Percentiles rank a stretch among this genome's conserved stretches.
These are phyloP conservation scores for Polyergus mexicanus DNA, from an alignment of 1,140 invertebrate species.

Conservation along the genomic window DNA sequence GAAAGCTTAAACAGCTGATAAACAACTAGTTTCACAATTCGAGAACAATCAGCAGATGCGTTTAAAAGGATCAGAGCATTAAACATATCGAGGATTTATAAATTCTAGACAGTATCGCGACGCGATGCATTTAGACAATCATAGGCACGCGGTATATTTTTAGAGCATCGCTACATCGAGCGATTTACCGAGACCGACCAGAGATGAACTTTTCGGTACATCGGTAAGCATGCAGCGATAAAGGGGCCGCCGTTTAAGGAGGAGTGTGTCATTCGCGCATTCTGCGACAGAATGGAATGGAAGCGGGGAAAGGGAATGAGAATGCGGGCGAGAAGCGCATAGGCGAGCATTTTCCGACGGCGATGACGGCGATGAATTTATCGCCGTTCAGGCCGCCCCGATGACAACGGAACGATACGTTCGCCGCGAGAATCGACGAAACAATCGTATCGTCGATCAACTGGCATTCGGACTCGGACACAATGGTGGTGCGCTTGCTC, in stretches of 20 bases:
- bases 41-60: neutral
- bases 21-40: neutral
- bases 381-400: neutral
- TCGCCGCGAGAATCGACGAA: slow-evolving; percentile 25
- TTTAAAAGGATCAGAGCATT: neutral
- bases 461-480: slow-evolving; percentile 36
- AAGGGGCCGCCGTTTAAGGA: neutral
- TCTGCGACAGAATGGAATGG: neutral
- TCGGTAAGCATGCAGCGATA: slow-evolving; percentile 64
- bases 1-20: slow-evolving; percentile 10
- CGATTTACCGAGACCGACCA: slow-evolving; percentile 76
- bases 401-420: neutral
- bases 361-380: neutral
- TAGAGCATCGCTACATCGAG: slow-evolving; percentile 73
- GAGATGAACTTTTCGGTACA: slow-evolving; percentile 73
- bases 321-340: slow-evolving; percentile 36
- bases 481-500: slow-evolving; percentile 67
- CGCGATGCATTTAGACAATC: slow-evolving; percentile 71
- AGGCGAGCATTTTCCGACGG: slow-evolving; percentile 8
- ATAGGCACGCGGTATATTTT: slow-evolving; percentile 72
- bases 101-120: slow-evolving; percentile 40
- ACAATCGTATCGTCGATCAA: slow-evolving; percentile 20
- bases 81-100: slow-evolving; percentile 11
- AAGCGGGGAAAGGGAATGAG: neutral
- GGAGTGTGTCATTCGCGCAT: slow-evolving; percentile 8